Evolutionary conservation across 2,113 vertebrate species (phyloP), one percentile per base, ranked within the genome.

Genomic region (Pipa parva): DNA sequence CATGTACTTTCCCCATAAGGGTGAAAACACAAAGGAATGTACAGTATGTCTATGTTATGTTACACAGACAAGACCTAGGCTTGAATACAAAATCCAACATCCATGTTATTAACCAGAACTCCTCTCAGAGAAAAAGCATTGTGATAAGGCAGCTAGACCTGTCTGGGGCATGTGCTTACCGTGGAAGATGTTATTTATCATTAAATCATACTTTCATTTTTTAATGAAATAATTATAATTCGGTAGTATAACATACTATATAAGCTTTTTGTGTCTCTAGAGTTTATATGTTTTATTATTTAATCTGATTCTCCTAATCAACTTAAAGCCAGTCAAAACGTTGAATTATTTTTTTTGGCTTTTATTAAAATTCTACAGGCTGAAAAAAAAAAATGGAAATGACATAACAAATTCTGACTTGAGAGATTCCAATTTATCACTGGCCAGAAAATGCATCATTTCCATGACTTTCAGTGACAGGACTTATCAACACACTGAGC

Each of bases 331-430:
- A 12, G 28, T 27, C 17, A 20, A 56, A 31, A 56, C 7, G 15
- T n/a, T n/a, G 15, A 56, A 56, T 31, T 56, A 56, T 31, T 56
- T 56, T 27, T 56, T 27, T 56, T 56, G 52, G 52, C 27, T 8
- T 31, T 8, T 56, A 29, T 7, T 56, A 8, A 31, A 31, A 56
- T 56, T 56, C 27, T 17, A 56, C 52, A 56, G n/a, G n/a, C n/a
- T 56, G 28, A 18, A 5, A 18, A 31, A 56, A 56, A 15, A 56
- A 56, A 15, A 31, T 20, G 27, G 26, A 15, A 31, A 56, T 56
- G 52, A 56, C 17, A 29, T 27, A 29, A 28, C 27, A 56, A 56
- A 56, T 31, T 31, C 29, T 29, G 52, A 17, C 28, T 56, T 56
- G 13, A 3, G 31, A 31, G 52, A 56, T 56, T 31, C 52, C 52